These are phyloP conservation scores for Karalla daura DNA, from an alignment of 2,797 vertebrate species.

Conservation along the genomic window DNA sequence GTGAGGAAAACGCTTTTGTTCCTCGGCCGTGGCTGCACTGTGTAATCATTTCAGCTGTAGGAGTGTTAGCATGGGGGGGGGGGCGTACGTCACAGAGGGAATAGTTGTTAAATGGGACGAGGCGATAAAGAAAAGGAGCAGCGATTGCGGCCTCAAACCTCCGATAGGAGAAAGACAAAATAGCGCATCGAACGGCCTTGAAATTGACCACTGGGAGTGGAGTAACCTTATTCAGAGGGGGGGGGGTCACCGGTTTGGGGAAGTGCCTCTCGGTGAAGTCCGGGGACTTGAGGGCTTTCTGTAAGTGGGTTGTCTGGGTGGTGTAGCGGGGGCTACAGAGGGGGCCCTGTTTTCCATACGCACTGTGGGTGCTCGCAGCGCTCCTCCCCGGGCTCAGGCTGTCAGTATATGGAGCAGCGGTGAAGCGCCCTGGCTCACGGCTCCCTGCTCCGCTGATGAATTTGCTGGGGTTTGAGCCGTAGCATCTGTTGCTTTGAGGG, in stretches of 20 bases:
- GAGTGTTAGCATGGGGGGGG: slow-evolving; percentile 20
- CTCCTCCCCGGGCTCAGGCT: slow-evolving; percentile 52
- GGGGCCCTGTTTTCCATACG: slow-evolving; percentile 62
- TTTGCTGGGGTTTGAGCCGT: slow-evolving; percentile 70
- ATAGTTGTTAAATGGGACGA: slow-evolving; percentile 28
- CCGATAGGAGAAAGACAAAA: slow-evolving; percentile 21
- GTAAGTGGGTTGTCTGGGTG: slow-evolving; percentile 45
- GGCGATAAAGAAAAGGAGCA: slow-evolving; percentile 36
- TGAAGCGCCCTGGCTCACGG: slow-evolving; percentile 49
- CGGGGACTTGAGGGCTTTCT: slow-evolving; percentile 39
- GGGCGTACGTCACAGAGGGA: slow-evolving; percentile 23
- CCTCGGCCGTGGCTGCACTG: slow-evolving; percentile 42
- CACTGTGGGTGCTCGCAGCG: slow-evolving; percentile 40
- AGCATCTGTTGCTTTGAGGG: slow-evolving; percentile 80
- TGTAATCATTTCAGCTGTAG: slow-evolving; percentile 38
- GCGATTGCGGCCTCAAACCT: slow-evolving; percentile 20
- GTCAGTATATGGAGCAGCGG: slow-evolving; percentile 68
- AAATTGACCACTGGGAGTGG: slow-evolving; percentile 9
- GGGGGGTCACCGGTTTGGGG: slow-evolving; percentile 17
- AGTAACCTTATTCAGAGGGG: slow-evolving; percentile 16
- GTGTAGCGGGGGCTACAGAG: slow-evolving; percentile 34
- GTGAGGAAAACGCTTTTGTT: slow-evolving; percentile 46
- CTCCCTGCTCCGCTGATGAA: slow-evolving; percentile 47
- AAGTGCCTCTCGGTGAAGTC: slow-evolving; percentile 22
- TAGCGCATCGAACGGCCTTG: slow-evolving; percentile 14